phyloP scores from a whole-genome alignment of 2,113 vertebrate species.

The Zosterops lateralis region DNA sequence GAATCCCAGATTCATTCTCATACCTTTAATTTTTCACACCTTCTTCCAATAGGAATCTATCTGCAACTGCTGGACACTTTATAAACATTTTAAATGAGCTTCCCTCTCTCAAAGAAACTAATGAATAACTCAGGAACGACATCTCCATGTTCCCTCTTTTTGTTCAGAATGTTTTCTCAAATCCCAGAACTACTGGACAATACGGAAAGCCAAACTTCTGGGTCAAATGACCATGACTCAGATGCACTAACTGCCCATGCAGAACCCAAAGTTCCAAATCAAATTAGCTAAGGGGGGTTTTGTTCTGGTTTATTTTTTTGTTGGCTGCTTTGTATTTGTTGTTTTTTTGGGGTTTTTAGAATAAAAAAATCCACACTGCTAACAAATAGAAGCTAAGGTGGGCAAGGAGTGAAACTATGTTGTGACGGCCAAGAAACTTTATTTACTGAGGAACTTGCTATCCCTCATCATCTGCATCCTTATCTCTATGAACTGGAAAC shows the following conservation, averaged over 20 bases:
- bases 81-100: neutral
- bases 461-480: neutral
- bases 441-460: neutral
- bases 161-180: neutral
- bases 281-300: neutral
- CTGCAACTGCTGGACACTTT: neutral
- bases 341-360: neutral
- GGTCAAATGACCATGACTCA: neutral
- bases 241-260: neutral
- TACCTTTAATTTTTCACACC: neutral
- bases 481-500: neutral
- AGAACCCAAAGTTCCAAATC: neutral
- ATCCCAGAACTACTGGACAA: neutral
- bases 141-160: neutral
- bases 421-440: neutral
- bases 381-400: neutral
- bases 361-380: neutral
- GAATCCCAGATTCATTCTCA: accelerated
- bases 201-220: neutral
- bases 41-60: neutral
- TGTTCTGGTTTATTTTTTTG: neutral
- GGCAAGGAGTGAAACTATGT: neutral
- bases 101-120: neutral
- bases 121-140: neutral
- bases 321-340: neutral